A percentile compares a stretch with the other conserved stretches of the same genome.
phyloP scores from a whole-genome alignment of 2,113 vertebrate species.

The Sinocyclocheilus anophthalmus region DNA sequence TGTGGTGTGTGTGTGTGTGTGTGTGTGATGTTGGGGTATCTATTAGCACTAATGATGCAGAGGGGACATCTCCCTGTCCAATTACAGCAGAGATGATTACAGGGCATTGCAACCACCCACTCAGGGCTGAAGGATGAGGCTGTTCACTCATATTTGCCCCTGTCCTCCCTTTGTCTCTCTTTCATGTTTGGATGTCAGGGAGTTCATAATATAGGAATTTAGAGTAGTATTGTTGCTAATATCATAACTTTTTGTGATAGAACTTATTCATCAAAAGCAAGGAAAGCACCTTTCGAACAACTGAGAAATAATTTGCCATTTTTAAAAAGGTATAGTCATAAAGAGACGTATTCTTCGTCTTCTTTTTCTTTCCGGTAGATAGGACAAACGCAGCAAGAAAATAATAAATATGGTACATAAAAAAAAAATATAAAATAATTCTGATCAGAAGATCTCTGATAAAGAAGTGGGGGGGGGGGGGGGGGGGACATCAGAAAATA shows the following conservation, averaged over 20 bases:
- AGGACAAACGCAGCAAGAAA: too few species aligned
- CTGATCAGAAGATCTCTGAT: neutral
- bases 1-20: conserved; percentile 51
- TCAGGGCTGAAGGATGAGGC: conserved; percentile 41
- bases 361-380: too few species aligned
- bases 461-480: neutral
- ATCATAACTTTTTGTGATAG: neutral
- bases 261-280: neutral
- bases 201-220: neutral
- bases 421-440: too few species aligned
- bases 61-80: conserved; percentile 57
- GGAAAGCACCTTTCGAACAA: neutral
- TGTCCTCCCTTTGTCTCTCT: neutral
- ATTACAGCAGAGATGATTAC: conserved; percentile 63
- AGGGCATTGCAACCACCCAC: conserved; percentile 38
- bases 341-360: too few species aligned
- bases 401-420: too few species aligned
- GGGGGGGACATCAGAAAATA: neutral
- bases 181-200: neutral
- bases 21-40: conserved; percentile 62
- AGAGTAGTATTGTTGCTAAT: neutral
- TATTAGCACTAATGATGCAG: conserved; percentile 75
- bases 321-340: too few species aligned
- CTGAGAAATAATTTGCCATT: too few species aligned
- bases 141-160: conserved; percentile 27